These are phyloP conservation scores for Ciona savignyi DNA, from an alignment of 23 tunicate genomes.

Conservation along the genomic window DNA sequence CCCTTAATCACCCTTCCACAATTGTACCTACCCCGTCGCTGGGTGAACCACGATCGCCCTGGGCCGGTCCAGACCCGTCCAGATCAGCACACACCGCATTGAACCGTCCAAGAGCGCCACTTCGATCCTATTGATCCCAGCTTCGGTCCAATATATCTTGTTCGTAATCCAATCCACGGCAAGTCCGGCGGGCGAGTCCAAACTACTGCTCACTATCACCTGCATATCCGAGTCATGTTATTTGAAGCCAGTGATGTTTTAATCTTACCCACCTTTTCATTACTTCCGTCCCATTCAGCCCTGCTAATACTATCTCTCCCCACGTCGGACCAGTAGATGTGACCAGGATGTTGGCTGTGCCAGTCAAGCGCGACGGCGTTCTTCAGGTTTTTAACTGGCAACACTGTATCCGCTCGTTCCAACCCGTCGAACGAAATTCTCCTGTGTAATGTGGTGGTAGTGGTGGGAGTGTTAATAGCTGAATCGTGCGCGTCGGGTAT, in stretches of 20 bases:
- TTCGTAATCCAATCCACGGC: constrained; percentile 82
- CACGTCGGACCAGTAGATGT: constrained; percentile 78
- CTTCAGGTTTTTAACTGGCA: constrained; percentile 45
- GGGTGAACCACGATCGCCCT: constrained; percentile 70
- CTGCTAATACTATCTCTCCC: constrained; percentile 43
- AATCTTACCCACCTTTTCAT: constrained; percentile 33
- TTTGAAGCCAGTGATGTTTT: background rate
- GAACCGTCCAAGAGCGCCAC: constrained; percentile 67
- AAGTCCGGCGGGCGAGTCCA: constrained; percentile 78
- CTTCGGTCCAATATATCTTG: constrained; percentile 86
- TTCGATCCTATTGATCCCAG: constrained; percentile 72
- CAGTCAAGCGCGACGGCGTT: constrained; percentile 74
- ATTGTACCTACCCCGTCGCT: constrained; percentile 39
- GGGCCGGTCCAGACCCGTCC: constrained; percentile 65
- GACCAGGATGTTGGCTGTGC: constrained; percentile 47
- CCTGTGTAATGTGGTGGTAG: too few species aligned
- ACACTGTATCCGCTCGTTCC: constrained; percentile 37
- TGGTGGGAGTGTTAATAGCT: too few species aligned
- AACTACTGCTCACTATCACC: constrained; percentile 56
- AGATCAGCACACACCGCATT: constrained; percentile 52
- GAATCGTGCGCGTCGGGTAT: too few species aligned
- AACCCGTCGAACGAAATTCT: constrained; percentile 65
- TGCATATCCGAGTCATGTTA: constrained; percentile 1
- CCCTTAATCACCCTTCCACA: background rate
- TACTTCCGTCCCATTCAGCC: constrained; percentile 64